Conservation (phyloP, 2,113 vertebrate genomes). For the Eptesicus fuscus region DNA sequence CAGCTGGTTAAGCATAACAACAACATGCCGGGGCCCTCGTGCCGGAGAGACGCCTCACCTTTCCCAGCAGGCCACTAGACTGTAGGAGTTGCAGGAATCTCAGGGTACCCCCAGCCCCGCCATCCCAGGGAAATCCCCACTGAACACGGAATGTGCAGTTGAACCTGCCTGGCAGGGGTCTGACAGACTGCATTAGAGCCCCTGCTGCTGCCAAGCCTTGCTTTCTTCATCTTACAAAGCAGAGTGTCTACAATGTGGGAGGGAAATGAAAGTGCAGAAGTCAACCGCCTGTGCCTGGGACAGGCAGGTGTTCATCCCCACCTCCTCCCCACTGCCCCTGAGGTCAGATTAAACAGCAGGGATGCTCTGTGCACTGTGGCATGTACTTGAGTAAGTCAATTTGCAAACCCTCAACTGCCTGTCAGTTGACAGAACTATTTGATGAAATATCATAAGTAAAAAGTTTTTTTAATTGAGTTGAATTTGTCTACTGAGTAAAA, state of each 20-base stretch:
- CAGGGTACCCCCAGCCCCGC: background rate
- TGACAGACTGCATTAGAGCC: background rate
- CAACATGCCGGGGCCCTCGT: constrained; percentile 47
- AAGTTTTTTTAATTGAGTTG: background rate
- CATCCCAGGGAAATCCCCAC: constrained; percentile 28
- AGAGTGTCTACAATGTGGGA: background rate
- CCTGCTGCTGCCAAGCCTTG: background rate
- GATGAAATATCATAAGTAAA: constrained; percentile 22
- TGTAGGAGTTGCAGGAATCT: constrained; percentile 35
- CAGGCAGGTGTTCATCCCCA: background rate
- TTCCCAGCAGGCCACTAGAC: constrained; percentile 43
- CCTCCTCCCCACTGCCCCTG: background rate
- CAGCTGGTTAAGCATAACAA: constrained; percentile 63
- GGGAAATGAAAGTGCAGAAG: background rate
- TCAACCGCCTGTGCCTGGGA: background rate
- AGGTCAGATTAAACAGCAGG: background rate
- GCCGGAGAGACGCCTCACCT: constrained; percentile 57
- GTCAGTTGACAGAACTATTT: background rate
- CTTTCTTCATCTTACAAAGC: background rate
- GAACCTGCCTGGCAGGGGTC: background rate
- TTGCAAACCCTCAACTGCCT: background rate
- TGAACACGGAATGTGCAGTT: background rate
- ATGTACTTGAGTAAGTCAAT: background rate
- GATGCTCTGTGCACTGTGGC: background rate
- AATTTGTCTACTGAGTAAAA: background rate